phyloP scores from a whole-genome alignment of 2,113 vertebrate species.

The Campylomormyrus tamandua region DNA sequence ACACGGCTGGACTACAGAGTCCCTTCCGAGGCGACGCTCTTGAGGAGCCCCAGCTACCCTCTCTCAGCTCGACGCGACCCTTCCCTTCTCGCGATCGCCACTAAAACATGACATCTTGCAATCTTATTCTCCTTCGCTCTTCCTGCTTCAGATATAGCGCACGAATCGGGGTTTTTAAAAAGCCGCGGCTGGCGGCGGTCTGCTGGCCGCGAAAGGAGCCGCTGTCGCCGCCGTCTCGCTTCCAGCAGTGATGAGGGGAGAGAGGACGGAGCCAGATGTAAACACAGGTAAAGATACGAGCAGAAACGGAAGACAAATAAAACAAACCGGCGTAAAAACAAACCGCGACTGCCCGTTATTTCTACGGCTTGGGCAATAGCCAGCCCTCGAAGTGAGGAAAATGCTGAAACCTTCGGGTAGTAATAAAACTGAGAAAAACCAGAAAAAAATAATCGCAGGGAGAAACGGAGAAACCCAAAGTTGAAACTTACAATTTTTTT shows the following conservation, averaged over 20 bases:
- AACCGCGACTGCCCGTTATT: conserved; percentile 46
- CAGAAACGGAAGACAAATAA: conserved; percentile 49
- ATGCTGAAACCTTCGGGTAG: conserved; percentile 46
- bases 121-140: conserved; percentile 36
- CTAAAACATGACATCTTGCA: conserved; percentile 51
- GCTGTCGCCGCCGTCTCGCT: conserved; percentile 57
- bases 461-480: conserved; percentile 70
- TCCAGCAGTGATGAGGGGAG: conserved; percentile 63
- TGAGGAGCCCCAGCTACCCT: conserved; percentile 56
- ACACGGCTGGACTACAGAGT: conserved; percentile 62
- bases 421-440: conserved; percentile 45
- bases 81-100: conserved; percentile 36
- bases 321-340: conserved; percentile 56
- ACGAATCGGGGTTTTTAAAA: conserved; percentile 44
- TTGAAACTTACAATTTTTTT: conserved; percentile 89
- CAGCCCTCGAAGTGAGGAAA: conserved; percentile 42
- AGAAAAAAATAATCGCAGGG: conserved; percentile 53
- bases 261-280: conserved; percentile 68
- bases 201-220: conserved; percentile 53
- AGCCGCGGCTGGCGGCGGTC: conserved; percentile 50
- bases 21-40: conserved; percentile 59
- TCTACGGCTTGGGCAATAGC: conserved; percentile 41
- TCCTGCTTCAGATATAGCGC: conserved; percentile 42
- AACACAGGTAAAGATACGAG: conserved; percentile 50
- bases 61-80: conserved; percentile 39